A percentile compares a stretch with the other conserved stretches of the same genome.
Conservation (phyloP, 2,797 vertebrate species). For the Alosa sapidissima region DNA sequence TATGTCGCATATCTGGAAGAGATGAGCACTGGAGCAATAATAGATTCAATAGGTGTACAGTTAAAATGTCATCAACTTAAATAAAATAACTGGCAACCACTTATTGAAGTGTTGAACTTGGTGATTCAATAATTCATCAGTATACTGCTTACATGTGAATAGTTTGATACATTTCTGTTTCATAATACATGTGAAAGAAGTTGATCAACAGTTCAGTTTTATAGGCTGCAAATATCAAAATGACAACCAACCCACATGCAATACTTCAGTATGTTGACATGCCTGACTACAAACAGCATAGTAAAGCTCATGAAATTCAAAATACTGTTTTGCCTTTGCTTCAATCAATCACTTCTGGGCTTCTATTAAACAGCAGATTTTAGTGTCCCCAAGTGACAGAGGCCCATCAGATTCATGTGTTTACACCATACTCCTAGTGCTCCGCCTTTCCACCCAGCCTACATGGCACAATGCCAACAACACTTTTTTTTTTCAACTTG, state of each 20-base stretch:
- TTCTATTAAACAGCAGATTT: not conserved
- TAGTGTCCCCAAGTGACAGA: not conserved
- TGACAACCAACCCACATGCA: not conserved
- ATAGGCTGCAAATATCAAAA: conserved; percentile 10
- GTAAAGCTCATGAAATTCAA: not conserved
- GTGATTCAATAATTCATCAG: not conserved
- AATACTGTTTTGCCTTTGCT: not conserved
- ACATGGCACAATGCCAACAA: not conserved
- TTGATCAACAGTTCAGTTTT: conserved; percentile 11
- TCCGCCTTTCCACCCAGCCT: not conserved
- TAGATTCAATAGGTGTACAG: not conserved
- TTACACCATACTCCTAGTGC: not conserved
- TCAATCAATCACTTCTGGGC: not conserved
- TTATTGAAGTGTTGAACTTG: conserved; percentile 11
- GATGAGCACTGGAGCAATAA: not conserved
- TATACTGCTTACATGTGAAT: not conserved
- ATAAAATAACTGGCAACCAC: not conserved
- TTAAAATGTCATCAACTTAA: not conserved
- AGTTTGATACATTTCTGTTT: not conserved
- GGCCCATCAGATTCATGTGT: not conserved
- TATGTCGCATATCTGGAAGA: not conserved
- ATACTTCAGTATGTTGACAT: not conserved
- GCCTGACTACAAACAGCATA: conserved; percentile 6
- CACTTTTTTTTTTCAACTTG: not conserved
- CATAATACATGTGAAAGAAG: not conserved